Evolutionary conservation across 2,113 vertebrate species (phyloP).

Genomic region (Okapia johnstoni): DNA sequence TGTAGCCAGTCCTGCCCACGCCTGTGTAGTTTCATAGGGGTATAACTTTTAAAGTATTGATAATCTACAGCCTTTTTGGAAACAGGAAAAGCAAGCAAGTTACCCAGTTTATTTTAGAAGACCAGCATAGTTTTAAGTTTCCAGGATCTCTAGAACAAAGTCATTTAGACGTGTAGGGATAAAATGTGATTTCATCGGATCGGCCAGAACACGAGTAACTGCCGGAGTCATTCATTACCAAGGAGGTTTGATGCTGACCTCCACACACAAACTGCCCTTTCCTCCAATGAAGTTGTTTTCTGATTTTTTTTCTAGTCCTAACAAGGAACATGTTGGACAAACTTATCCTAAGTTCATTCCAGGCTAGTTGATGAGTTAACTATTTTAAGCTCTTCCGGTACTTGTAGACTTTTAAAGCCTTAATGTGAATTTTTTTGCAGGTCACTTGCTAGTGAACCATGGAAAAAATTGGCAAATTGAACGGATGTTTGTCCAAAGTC

Average conservation of each 20-base stretch:
- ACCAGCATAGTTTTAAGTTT: background rate
- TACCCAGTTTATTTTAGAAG: background rate
- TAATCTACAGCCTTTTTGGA: background rate
- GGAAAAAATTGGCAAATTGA: slow-evolving; percentile 17
- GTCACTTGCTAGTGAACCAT: slow-evolving; percentile 44
- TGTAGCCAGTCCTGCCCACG: background rate
- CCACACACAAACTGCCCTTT: background rate
- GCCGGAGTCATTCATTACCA: slow-evolving; percentile 65
- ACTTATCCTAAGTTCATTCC: slow-evolving; percentile 42
- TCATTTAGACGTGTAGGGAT: background rate
- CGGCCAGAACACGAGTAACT: background rate
- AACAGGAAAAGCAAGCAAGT: background rate
- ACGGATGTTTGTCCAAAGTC: background rate
- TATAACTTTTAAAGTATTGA: background rate
- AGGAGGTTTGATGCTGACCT: slow-evolving; percentile 63
- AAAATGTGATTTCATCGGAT: background rate
- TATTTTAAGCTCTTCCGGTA: slow-evolving; percentile 71
- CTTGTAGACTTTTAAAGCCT: slow-evolving; percentile 55
- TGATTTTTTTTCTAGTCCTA: background rate
- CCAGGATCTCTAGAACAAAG: background rate
- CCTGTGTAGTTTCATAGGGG: background rate
- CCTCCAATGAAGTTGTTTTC: slow-evolving; percentile 12
- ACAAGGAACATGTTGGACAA: slow-evolving; percentile 33
- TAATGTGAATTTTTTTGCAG: slow-evolving; percentile 70
- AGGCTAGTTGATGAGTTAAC: slow-evolving; percentile 76